Base-by-base conservation (phyloP, 2,797 vertebrate genomes). In the Dendrocincla tyrannina region DNA sequence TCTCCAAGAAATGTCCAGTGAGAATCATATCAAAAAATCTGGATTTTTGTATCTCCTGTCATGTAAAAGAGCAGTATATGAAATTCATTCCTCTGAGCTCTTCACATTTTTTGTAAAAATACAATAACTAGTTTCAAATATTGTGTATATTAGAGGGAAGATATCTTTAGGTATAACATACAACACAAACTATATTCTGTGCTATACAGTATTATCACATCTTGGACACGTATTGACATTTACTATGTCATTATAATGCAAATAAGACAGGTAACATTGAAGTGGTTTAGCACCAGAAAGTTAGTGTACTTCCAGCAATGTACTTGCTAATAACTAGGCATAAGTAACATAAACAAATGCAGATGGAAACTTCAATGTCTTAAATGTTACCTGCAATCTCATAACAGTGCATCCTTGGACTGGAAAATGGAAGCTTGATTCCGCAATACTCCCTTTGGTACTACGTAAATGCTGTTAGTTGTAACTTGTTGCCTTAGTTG, bases 241-340 rank as follows among this genome's bases (percentile, higher is more conserved):
- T 63, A 63, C 22, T 52, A 13, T 46, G 33, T 53, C 64, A 52
- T 22, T 76, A 30, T 56, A 78, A 89, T 84, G 50, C 64, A 90
- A 59, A 47, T 53, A 41, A 68, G 69, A 80, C 30, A 67, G 63
- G 62, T 55, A 85, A 75, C 41, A 70, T 0, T 75, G 13, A 81
- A 95, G 69, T 75, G n/a, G 20, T 81, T 93, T 73, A 91, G 91
- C 93, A 96, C 63, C 92, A 95, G 42, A 22, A 88, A 87, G 50
- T 66, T 44, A 92, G n/a, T 55, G 66, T n/a, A 69, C 39, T 81
- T 96, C 53, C 70, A 68, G 74, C 94, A 91, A 52, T 7, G 41
- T 27, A 55, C 58, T 72, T 85, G 41, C 88, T 63, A 39, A 92
- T 28, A 95, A 91, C 39, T 16, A 81, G 41, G 41, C 14, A 3